Evolutionary conservation across 2,888 invertebrate genomes (phyloP).

Genomic region (Sycophila texana): DNA sequence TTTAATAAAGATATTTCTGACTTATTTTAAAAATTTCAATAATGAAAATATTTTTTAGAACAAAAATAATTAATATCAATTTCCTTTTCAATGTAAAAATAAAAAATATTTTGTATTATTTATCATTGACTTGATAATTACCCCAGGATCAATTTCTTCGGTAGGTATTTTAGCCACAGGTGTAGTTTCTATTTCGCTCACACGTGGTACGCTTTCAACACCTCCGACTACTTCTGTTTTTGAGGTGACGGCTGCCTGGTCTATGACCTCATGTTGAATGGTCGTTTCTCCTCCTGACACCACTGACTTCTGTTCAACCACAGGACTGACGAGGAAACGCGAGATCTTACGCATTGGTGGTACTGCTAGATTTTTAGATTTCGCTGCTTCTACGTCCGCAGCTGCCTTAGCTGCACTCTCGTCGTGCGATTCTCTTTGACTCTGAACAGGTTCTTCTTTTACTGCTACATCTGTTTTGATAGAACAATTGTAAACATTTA

Average conservation of each 20-base stretch:
- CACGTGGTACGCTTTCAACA: conserved; percentile 2
- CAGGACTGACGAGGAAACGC: conserved; percentile 88
- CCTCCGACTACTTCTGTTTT: conserved; percentile 26
- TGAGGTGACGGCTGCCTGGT: conserved; percentile 17
- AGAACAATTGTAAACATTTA: neutral
- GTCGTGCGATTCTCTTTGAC: conserved; percentile 30
- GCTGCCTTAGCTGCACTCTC: conserved; percentile 43
- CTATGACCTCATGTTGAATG: conserved; percentile 53
- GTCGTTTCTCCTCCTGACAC: conserved; percentile 51
- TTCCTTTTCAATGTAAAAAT: neutral
- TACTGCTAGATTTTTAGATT: conserved; percentile 65
- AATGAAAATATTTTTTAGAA: neutral
- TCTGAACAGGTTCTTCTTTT: conserved; percentile 23
- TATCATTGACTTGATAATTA: neutral
- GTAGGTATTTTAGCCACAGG: neutral
- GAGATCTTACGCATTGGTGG: conserved; percentile 83
- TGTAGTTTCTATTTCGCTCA: conserved; percentile 3
- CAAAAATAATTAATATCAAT: neutral
- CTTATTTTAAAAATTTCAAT: too few species aligned
- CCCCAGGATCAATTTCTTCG: conserved; percentile 48
- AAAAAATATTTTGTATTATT: conserved; percentile 5
- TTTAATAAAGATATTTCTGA: too few species aligned
- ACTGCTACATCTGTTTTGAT: conserved; percentile 12
- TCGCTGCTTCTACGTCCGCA: conserved; percentile 43
- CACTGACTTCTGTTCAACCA: conserved; percentile 79